Evolutionary conservation across 2,797 vertebrate species (phyloP).

Genomic region (Somateria mollissima): DNA sequence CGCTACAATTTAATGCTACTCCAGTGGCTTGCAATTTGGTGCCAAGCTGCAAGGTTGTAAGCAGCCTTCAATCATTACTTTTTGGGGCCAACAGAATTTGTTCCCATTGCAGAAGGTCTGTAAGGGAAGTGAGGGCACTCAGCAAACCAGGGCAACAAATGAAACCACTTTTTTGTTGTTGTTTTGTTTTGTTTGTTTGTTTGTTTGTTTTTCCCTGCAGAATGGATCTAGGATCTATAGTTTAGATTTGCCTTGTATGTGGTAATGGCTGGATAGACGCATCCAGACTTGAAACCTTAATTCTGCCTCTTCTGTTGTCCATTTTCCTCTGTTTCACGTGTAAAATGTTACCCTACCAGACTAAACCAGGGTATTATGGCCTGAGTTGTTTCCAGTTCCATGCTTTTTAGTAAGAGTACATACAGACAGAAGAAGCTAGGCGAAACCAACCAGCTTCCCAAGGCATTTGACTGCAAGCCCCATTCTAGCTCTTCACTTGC

Average conservation of each 20-base stretch:
- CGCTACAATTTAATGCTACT: slow-evolving; percentile 25
- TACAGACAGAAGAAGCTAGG: not conserved
- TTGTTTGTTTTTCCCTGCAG: not conserved
- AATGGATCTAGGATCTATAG: not conserved
- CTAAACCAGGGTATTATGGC: not conserved
- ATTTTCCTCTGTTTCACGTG: not conserved
- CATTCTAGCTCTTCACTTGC: not conserved
- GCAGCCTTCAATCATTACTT: not conserved
- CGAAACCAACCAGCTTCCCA: not conserved
- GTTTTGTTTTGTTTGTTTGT: not conserved
- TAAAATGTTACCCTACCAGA: not conserved
- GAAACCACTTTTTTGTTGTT: not conserved
- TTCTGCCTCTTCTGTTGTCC: not conserved
- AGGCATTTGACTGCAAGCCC: not conserved
- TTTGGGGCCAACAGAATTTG: not conserved
- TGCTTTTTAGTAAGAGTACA: not conserved
- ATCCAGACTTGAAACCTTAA: not conserved
- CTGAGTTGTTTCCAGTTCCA: not conserved
- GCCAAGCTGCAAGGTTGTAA: not conserved
- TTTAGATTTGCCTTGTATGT: not conserved
- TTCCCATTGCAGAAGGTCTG: not conserved
- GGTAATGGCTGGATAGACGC: not conserved
- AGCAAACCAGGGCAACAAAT: not conserved
- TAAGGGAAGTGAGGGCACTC: not conserved
- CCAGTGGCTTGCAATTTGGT: not conserved